These are phyloP conservation scores for Crossocerus cetratus DNA, from an alignment of 2,888 invertebrate genomes.

Conservation along the genomic window DNA sequence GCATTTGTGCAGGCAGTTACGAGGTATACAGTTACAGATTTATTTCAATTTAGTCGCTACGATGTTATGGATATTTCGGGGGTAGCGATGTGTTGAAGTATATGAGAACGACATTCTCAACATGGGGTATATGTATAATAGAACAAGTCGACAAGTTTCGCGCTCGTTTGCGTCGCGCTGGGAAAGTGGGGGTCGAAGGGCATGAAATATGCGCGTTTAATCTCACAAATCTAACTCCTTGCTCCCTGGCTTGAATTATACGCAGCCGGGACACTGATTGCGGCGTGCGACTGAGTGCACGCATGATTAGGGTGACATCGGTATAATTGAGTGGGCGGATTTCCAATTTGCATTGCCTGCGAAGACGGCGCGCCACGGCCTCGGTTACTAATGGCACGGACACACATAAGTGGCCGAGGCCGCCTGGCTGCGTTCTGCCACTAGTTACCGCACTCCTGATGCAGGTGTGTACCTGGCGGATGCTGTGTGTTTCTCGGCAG, in stretches of 20 bases:
- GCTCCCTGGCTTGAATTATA: conserved; percentile 49
- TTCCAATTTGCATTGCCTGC: conserved; percentile 69
- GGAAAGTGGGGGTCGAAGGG: too few relatives aligned
- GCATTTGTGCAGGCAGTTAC: too few relatives aligned
- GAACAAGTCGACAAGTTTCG: too few relatives aligned
- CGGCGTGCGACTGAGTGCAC: conserved; percentile 53
- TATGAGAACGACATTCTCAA: too few relatives aligned
- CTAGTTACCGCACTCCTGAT: conserved; percentile 24
- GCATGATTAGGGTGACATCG: conserved; percentile 60
- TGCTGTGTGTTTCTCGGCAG: conserved; percentile 51
- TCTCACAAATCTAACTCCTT: too few relatives aligned
- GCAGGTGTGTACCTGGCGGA: conserved; percentile 50
- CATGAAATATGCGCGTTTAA: too few relatives aligned
- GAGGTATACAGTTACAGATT: too few relatives aligned
- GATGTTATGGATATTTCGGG: too few relatives aligned
- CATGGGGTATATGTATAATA: too few relatives aligned
- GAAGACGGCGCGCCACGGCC: conserved; percentile 61
- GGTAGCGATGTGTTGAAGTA: too few relatives aligned
- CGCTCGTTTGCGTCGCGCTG: too few relatives aligned
- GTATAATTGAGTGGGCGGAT: conserved; percentile 69
- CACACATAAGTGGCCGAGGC: conserved; percentile 52
- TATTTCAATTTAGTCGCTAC: too few relatives aligned
- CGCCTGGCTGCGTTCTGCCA: conserved; percentile 37
- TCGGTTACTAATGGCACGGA: conserved; percentile 62
- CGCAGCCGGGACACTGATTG: conserved; percentile 55